A percentile compares a stretch with the other conserved stretches of the same genome.
phyloP scores from a whole-genome alignment of 2,113 vertebrate species.

The Pundamilia nyererei region DNA sequence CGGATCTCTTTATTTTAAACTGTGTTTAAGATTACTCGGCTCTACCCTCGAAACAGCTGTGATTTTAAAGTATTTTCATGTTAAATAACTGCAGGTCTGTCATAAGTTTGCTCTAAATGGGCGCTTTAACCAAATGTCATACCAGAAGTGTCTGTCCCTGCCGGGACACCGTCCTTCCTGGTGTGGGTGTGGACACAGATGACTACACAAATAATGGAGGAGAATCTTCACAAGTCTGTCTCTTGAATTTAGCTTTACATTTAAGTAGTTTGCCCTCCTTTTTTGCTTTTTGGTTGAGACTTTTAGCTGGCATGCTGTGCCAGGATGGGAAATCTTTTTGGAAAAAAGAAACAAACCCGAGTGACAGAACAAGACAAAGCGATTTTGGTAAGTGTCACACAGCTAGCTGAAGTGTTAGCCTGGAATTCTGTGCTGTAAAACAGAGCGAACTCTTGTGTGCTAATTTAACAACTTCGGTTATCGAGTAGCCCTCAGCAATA shows the following conservation, averaged over 20 bases:
- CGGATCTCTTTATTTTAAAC: background rate
- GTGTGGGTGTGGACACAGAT: slow-evolving; percentile 50
- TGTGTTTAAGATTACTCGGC: accelerated
- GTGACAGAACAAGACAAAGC: slow-evolving; percentile 90
- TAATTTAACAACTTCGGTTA: background rate
- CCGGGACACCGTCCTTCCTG: slow-evolving; percentile 18
- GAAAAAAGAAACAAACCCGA: slow-evolving; percentile 84
- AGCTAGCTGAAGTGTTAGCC: slow-evolving; percentile 8
- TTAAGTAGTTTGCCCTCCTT: background rate
- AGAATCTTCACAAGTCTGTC: background rate
- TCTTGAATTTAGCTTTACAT: background rate
- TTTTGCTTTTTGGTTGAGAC: background rate
- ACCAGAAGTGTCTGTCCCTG: background rate
- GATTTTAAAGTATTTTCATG: background rate
- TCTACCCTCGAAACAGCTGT: background rate
- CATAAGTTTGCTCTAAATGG: background rate
- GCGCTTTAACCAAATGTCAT: background rate
- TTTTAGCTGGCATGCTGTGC: slow-evolving; percentile 50
- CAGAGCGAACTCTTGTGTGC: accelerated
- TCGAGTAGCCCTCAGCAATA: accelerated
- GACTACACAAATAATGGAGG: slow-evolving; percentile 36
- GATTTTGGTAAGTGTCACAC: slow-evolving; percentile 73
- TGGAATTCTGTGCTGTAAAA: background rate
- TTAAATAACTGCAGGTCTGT: background rate
- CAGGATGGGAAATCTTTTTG: slow-evolving; percentile 89